A percentile compares a stretch with the other conserved stretches of the same genome.
These are phyloP conservation scores for Macrosiphum euphorbiae DNA, from an alignment of 2,888 invertebrate genomes.

Conservation along the genomic window DNA sequence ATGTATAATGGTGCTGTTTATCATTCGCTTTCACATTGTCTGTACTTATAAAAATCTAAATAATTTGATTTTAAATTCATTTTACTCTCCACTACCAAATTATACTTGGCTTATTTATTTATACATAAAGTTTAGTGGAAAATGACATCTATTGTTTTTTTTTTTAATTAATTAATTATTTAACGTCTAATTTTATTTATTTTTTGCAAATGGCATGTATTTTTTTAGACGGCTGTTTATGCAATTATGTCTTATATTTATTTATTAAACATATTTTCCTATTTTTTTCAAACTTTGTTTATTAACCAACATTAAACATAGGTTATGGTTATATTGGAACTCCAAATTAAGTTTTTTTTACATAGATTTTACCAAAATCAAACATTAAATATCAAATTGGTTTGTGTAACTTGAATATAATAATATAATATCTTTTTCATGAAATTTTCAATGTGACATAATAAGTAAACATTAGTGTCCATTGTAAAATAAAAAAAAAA, in stretches of 20 bases:
- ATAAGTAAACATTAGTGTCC: background rate
- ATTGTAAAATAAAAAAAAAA: background rate
- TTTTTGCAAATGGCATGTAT: slow-evolving; percentile 41
- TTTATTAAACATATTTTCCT: slow-evolving; percentile 59
- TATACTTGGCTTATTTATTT: slow-evolving; percentile 46
- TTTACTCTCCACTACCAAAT: slow-evolving; percentile 49
- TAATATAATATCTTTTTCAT: background rate
- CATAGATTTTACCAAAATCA: background rate
- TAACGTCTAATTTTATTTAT: slow-evolving; percentile 45
- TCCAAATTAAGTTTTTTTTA: background rate
- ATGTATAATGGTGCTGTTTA: slow-evolving; percentile 32
- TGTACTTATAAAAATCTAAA: slow-evolving; percentile 53
- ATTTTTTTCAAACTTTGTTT: slow-evolving; percentile 59
- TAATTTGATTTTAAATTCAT: slow-evolving; percentile 37
- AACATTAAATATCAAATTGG: background rate
- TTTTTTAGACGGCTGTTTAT: slow-evolving; percentile 48
- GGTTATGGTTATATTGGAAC: background rate
- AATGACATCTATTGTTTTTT: slow-evolving; percentile 42
- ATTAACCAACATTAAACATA: background rate
- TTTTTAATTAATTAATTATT: slow-evolving; percentile 36
- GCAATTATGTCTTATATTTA: slow-evolving; percentile 55
- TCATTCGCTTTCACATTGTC: slow-evolving; percentile 27
- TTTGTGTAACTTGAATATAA: background rate
- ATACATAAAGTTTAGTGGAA: slow-evolving; percentile 38
- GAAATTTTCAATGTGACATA: background rate